Percentiles rank a stretch among this genome's conserved stretches.
Evolutionary conservation across 2,888 invertebrate species (phyloP).

Genomic region (Zaprionus bogoriensis): DNA sequence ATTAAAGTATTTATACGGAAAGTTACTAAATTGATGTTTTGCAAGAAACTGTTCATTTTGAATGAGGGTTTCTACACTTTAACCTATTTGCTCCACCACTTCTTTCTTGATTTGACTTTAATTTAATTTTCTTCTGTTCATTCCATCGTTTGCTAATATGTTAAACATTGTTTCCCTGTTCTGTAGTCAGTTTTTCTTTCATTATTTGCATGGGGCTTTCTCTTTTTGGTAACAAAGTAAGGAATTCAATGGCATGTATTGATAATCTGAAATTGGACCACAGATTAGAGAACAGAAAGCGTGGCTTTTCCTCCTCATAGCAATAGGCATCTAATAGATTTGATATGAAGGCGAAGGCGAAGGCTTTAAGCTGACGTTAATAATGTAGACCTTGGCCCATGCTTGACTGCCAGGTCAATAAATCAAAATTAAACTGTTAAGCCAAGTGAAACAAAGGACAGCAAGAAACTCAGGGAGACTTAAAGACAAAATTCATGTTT

Average conservation of each 20-base stretch:
- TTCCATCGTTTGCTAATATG: neutral
- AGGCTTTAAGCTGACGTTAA: too few relatives aligned
- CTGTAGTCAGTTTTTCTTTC: conserved; percentile 9
- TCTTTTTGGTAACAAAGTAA: conserved; percentile 3
- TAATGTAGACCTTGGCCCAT: conserved; percentile 47
- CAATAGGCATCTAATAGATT: conserved; percentile 8
- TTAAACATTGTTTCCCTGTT: conserved; percentile 9
- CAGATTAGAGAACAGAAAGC: too few relatives aligned
- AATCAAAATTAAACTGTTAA: conserved; percentile 67
- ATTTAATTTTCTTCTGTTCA: conserved; percentile 7
- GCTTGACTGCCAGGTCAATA: conserved; percentile 62
- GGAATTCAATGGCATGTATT: too few relatives aligned
- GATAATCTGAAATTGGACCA: too few relatives aligned
- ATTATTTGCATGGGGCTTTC: neutral
- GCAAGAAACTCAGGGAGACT: too few relatives aligned
- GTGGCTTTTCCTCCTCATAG: conserved; percentile 1
- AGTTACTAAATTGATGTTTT: too few relatives aligned
- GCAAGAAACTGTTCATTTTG: too few relatives aligned
- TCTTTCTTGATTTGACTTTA: conserved; percentile 29
- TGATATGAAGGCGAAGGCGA: conserved; percentile 35
- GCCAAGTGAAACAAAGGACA: conserved; percentile 52
- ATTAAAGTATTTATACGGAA: too few relatives aligned
- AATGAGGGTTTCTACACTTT: conserved; percentile 62
- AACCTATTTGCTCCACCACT: conserved; percentile 41
- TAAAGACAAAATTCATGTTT: conserved; percentile 50